Evolutionary conservation across 2,888 invertebrate genomes (phyloP).

Genomic region (Bimastos eiseni): DNA sequence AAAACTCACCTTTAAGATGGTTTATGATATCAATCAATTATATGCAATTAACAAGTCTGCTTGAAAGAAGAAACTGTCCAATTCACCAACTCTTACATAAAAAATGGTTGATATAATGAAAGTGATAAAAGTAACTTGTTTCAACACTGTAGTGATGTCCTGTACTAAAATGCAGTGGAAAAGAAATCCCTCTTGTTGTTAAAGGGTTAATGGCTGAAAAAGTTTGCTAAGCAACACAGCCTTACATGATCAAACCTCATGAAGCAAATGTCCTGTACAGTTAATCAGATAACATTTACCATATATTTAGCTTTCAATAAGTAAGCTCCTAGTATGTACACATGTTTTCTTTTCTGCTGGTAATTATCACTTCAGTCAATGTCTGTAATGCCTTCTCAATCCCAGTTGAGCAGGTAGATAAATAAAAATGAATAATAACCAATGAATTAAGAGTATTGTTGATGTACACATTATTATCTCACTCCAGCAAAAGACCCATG

Average conservation of each 20-base stretch:
- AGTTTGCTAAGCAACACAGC: background rate
- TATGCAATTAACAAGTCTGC: background rate
- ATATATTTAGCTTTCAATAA: background rate
- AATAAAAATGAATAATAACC: background rate
- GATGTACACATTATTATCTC: background rate
- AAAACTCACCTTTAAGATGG: background rate
- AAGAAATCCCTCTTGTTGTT: too few species aligned
- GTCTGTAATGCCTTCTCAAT: background rate
- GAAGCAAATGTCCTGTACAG: background rate
- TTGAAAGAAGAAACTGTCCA: background rate
- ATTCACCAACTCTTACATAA: background rate
- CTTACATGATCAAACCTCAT: background rate
- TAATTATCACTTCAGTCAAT: background rate
- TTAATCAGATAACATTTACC: background rate
- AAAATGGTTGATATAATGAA: background rate
- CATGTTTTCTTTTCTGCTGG: background rate
- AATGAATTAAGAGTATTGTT: background rate
- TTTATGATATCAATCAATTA: background rate
- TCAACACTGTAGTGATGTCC: background rate
- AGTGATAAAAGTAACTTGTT: background rate
- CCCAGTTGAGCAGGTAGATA: background rate
- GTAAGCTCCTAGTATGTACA: too few species aligned
- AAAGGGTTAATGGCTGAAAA: background rate
- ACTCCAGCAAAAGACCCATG: background rate
- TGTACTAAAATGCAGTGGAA: too few species aligned